A percentile compares a stretch with the other conserved stretches of the same genome.
Evolutionary conservation across 1,140 invertebrate genomes (phyloP).

Genomic region (Archivesica marissinica): DNA sequence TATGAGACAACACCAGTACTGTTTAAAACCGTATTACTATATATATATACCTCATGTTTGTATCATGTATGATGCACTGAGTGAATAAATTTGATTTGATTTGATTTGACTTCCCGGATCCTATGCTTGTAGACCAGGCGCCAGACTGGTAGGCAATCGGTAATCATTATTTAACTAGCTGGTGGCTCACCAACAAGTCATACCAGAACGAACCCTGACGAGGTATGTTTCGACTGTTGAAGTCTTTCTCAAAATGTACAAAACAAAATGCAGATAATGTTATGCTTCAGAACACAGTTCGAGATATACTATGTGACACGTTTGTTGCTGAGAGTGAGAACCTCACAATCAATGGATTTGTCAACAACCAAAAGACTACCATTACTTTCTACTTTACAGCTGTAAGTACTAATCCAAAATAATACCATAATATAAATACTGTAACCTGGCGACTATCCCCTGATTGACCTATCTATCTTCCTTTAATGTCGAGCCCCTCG

Average conservation of each 20-base stretch:
- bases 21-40: no score
- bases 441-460: neutral
- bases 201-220: neutral
- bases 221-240: neutral
- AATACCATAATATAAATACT: no score
- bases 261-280: neutral
- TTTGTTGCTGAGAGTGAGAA: conserved; percentile 60
- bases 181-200: no score
- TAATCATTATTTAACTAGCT: no score
- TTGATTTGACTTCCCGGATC: neutral
- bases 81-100: no score
- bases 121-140: neutral
- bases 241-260: neutral
- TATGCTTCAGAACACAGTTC: conserved; percentile 5
- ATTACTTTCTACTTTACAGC: conserved; percentile 70
- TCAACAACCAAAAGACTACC: conserved; percentile 36
- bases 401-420: conserved; percentile 57
- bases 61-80: no score
- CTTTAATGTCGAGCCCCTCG: neutral
- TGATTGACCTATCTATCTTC: neutral
- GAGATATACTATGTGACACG: conserved; percentile 67
- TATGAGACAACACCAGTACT: no score
- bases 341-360: conserved; percentile 42
- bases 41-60: no score
- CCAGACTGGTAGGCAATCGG: no score